Conservation (phyloP, 1,140 invertebrate genomes). For the Drosophila kanapiae region DNA sequence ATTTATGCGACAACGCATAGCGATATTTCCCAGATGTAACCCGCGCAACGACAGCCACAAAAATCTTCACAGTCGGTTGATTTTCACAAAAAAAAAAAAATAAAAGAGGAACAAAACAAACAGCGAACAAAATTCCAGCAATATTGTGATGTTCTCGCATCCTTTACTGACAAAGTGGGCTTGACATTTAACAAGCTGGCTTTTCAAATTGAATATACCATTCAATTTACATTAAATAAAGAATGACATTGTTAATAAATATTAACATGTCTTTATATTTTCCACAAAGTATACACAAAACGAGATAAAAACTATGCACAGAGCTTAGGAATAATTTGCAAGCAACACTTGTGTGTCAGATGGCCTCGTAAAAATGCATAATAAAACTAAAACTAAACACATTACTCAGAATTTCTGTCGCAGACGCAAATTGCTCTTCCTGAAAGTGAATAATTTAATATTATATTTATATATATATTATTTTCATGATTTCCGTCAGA, state of each 20-base stretch:
- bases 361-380: slow-evolving; percentile 20
- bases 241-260: not conserved
- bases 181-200: not conserved
- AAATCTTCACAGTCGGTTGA: slow-evolving; percentile 60
- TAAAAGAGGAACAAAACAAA: slow-evolving; percentile 8
- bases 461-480: slow-evolving; percentile 42
- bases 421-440: slow-evolving; percentile 31
- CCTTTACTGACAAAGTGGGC: not conserved
- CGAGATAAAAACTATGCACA: not conserved
- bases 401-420: slow-evolving; percentile 23
- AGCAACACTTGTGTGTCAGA: slow-evolving; percentile 43
- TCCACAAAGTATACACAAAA: not conserved
- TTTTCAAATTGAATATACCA: not conserved
- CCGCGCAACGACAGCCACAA: slow-evolving; percentile 23
- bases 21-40: slow-evolving; percentile 53
- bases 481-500: slow-evolving; percentile 35
- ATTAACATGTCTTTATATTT: not conserved
- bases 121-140: slow-evolving; percentile 26
- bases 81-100: slow-evolving; percentile 10
- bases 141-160: slow-evolving; percentile 11
- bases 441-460: slow-evolving; percentile 46
- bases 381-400: slow-evolving; percentile 34
- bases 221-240: too few species aligned
- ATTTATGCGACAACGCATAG: slow-evolving; percentile 59
- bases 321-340: slow-evolving; percentile 27